A percentile compares a stretch with the other conserved stretches of the same genome.
Conservation (phyloP, 2,113 vertebrate species). For the Python bivittatus region DNA sequence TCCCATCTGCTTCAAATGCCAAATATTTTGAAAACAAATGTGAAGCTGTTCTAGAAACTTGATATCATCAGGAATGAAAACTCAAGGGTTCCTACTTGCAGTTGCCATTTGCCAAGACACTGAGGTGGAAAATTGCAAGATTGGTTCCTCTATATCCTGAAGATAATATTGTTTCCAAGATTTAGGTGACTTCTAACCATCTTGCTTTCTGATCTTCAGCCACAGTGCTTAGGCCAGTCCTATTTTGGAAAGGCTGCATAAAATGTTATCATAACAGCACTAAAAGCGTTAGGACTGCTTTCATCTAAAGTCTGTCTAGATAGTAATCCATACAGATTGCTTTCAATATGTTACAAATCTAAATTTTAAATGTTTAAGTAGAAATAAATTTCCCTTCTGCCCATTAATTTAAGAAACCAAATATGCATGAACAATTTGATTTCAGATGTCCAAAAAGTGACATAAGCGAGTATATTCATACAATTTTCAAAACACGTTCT, state of each 20-base stretch:
- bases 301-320: too few relatives aligned
- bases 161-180: too few relatives aligned
- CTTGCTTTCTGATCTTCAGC: neutral
- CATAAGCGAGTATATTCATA: neutral
- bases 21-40: neutral
- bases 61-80: neutral
- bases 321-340: too few relatives aligned
- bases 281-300: neutral
- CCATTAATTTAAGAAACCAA: neutral
- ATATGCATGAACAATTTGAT: constrained; percentile 1
- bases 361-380: neutral
- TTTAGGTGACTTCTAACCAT: too few relatives aligned
- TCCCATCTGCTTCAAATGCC: too few relatives aligned
- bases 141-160: neutral
- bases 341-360: neutral
- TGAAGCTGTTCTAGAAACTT: neutral
- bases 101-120: neutral
- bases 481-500: constrained; percentile 5
- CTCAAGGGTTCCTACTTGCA: too few relatives aligned
- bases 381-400: neutral
- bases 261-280: neutral
- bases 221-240: neutral
- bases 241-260: neutral
- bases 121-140: neutral
- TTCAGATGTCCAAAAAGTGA: constrained; percentile 1